Base-by-base conservation (phyloP, 2,113 vertebrate genomes). In the Petromus typicus region DNA sequence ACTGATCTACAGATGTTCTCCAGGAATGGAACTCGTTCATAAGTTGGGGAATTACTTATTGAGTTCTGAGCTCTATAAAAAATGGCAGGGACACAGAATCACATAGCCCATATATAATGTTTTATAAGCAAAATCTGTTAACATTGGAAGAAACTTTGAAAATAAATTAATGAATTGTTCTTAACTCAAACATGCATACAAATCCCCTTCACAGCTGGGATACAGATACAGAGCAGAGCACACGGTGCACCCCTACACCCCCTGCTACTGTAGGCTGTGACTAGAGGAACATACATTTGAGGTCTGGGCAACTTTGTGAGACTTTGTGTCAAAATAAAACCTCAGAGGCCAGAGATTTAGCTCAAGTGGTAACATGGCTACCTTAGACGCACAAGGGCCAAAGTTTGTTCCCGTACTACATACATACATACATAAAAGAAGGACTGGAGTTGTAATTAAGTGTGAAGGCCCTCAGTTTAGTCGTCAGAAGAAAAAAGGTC, bases 11-110 rank as follows among this genome's bases (percentile, higher is more conserved):
- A 32, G n/a, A 67, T 16, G 16, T 67, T 67, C 64, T 67, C 67
- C 67, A 40, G 67, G 8, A 20, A 40, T 40, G 34, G 66, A 69
- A 69, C n/a, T 69, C 7, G 18, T 69, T 69, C 3, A 1, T 37
- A 69, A 69, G n/a, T 71, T n/a, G n/a, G 20, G 4, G 67, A 71
- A 17, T 71, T 71, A 67, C 6, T 66, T 67, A 67, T 3, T 93
- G 57, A 63, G 25, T 64, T 59, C 59, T 59, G 89, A 59, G 25
- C 79, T 92, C 30, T 67, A 32, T 90, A 81, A 87, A 93, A 96
- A 59, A 80, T 48, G 57, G n/a, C 27, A 67, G 64, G 56, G 51
- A 76, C 85, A 43, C 54, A 91, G 61, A 82, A 78, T 32, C 25
- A 40, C 34, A 8, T 1, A 14, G 32, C 80, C n/a, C n/a, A 56